Base-by-base conservation (phyloP, 2,113 vertebrate species). In the Erythrocercus mccallii region DNA sequence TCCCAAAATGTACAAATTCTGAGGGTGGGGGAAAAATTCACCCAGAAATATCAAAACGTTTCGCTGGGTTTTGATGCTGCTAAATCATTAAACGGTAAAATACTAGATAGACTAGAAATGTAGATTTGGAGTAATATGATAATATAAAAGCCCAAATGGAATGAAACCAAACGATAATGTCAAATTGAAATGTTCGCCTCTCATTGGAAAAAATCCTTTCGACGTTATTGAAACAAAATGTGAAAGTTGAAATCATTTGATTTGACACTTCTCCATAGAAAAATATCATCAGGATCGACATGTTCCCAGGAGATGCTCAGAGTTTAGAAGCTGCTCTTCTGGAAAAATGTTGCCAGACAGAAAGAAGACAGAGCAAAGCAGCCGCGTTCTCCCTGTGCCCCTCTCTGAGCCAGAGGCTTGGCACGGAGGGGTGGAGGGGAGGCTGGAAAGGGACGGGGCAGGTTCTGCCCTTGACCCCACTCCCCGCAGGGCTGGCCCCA, bases 181-280 rank as follows among this genome's bases (percentile, higher is more conserved):
- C 92, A 93, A 96, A 95, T 90, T 91, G 96, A 91, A 96, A 94
- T 85, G 84, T 95, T 95, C 92, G 0, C 64, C 87, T 87, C 90
- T 82, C 90, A 82, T 92, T 93, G 96, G 93, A 95, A 95, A 74
- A 81, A 92, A 90, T 83, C 84, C 48, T 88, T 87, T 44, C 20
- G 1, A 91, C 45, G 27, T 85, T 95, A 94, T 87, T 94, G 94
- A 96, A 94, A 94, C 70, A 80, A 94, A 97, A 95, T 85, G 93
- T 91, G 95, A 94, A 96, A 97, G 93, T 91, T 92, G 91, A 96
- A 96, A 92, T 95, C 87, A 95, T 95, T 95, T 92, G 87, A 92
- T 95, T 91, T 95, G 95, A 96, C 95, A 94, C 95, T 91, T 95
- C 92, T 91, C 81, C 84, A 35, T 54, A 76, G 89, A 85, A 95